Base-by-base conservation (phyloP, 2,888 invertebrate species). In the Lasioglossum pauxillum region DNA sequence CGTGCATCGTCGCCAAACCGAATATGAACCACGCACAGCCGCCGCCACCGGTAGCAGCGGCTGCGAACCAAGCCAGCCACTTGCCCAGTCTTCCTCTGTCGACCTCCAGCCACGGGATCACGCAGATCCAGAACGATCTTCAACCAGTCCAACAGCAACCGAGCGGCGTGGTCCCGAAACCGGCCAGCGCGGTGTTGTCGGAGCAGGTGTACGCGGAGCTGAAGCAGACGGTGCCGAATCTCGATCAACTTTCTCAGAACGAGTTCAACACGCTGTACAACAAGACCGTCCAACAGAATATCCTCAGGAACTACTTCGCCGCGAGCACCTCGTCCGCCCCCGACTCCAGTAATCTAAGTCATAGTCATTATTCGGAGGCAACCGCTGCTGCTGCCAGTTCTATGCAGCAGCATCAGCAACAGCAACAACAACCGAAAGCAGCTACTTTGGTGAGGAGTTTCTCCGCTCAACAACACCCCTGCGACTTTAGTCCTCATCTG, bases 191-290 rank as follows among this genome's bases (percentile, higher is more conserved):
- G 16, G 80, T 92, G 5, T 88, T 95, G 4, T 95, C 95, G 0
- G 94, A 95, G 71, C 93, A 95, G 85, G 94, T 95, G 4, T 95
- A 95, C 83, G 95, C 95, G 0, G 95, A 95, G 75, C 88, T 95
- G 19, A 95, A 93, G 53, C 95, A 95, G 82, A 95, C 93, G 1
- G 95, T 95, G 38, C 95, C 95, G 16, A 95, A 95, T 84, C 84
- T 95, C 10, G 95, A 95, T 19, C 94, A 95, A 73, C 82, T 95
- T 14, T 95, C 95, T 0, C 95, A 95, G 71, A 95, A 94, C 80
- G 95, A 95, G 84, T 95, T 95, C 71, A 95, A 95, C 88, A 95
- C 95, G 57, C 92, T 95, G 10, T 95, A 95, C 79, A 95, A 95
- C 80, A 95, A 95, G 85, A 94, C 95, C 69, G 95, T 95, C 19